A percentile compares a stretch with the other conserved stretches of the same genome.
Conservation (phyloP, 2,797 vertebrate genomes). For the Chelon auratus region DNA sequence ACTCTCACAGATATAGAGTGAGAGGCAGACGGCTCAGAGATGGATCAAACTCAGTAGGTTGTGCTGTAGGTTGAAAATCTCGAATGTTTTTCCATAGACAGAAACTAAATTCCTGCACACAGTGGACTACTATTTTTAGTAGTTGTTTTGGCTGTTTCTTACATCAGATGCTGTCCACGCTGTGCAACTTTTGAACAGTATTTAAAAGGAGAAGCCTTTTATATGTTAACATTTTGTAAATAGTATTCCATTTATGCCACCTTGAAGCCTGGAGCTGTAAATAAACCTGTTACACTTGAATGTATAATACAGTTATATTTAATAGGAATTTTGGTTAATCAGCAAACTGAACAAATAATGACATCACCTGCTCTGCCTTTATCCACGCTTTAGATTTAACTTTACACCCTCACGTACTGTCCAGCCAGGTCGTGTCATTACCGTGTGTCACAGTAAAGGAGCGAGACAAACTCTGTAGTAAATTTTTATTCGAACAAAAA, state of each 20-base stretch:
- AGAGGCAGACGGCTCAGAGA: background rate
- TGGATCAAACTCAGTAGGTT: background rate
- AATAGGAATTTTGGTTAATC: background rate
- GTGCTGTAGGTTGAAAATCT: too few species aligned
- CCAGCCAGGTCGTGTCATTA: background rate
- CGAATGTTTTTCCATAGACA: too few species aligned
- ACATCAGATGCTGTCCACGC: background rate
- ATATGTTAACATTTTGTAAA: conserved; percentile 38
- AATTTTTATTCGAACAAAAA: conserved; percentile 61
- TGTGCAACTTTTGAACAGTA: background rate
- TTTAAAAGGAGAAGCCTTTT: background rate
- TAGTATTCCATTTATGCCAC: conserved; percentile 5
- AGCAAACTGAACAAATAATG: too few species aligned
- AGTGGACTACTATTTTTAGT: background rate
- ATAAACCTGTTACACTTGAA: conserved; percentile 34
- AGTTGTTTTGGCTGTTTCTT: background rate
- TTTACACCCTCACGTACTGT: too few species aligned
- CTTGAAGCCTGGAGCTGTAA: conserved; percentile 12
- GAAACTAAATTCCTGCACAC: background rate
- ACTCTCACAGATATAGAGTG: background rate
- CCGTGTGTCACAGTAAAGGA: background rate
- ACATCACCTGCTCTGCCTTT: too few species aligned
- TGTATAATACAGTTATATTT: background rate
- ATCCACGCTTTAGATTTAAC: background rate
- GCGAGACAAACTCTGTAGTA: conserved; percentile 6